Conservation (phyloP, 2,113 vertebrate genomes). For the Condylura cristata region DNA sequence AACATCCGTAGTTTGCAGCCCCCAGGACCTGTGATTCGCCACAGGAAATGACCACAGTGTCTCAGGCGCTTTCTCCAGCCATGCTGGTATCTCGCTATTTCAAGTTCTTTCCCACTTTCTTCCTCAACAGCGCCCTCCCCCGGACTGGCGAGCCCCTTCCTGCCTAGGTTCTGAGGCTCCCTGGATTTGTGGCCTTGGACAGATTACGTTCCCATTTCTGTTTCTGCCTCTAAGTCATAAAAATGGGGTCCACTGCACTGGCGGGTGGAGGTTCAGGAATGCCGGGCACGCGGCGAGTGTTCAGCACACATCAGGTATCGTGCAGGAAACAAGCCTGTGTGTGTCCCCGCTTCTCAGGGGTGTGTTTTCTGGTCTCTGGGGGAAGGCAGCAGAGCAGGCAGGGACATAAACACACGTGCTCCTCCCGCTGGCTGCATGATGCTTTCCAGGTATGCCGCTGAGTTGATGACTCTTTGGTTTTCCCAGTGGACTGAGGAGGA, state of each 20-base stretch:
- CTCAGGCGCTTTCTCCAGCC: background rate
- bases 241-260: background rate
- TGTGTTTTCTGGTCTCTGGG: background rate
- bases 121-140: too few relatives aligned
- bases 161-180: background rate
- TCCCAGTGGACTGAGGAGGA: background rate
- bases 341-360: background rate
- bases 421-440: background rate
- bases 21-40: too few relatives aligned
- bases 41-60: fast-evolving
- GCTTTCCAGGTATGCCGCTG: background rate
- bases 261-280: too few relatives aligned
- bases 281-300: background rate
- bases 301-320: fast-evolving
- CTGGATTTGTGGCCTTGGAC: background rate
- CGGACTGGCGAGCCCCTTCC: fast-evolving
- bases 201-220: background rate
- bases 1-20: background rate
- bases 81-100: background rate
- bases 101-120: background rate
- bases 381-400: background rate
- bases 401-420: fast-evolving
- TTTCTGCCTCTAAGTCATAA: background rate
- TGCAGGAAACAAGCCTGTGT: fast-evolving
- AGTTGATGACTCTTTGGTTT: too few relatives aligned